Percentiles rank a stretch among this genome's conserved stretches.
These are phyloP conservation scores for Emesis castigata DNA, from an alignment of 2,888 invertebrate genomes.

Conservation along the genomic window DNA sequence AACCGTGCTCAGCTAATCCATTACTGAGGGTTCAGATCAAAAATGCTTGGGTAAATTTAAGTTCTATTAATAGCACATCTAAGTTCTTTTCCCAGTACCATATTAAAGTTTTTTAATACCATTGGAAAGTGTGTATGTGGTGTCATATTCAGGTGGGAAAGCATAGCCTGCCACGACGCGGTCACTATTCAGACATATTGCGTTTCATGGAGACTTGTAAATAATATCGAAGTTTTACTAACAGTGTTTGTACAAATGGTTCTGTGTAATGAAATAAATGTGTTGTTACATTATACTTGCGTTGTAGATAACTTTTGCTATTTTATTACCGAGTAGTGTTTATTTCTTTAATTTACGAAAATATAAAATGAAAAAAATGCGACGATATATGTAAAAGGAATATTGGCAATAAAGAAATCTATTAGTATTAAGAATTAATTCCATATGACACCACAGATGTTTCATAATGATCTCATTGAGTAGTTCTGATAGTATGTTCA, in stretches of 20 bases:
- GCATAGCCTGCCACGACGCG: slow-evolving; percentile 86
- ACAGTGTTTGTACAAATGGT: slow-evolving; percentile 73
- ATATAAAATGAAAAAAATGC: too few species aligned
- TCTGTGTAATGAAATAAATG: neutral
- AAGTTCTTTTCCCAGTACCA: slow-evolving; percentile 74
- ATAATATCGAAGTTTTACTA: slow-evolving; percentile 76
- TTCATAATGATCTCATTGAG: too few species aligned
- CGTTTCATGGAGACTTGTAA: slow-evolving; percentile 83
- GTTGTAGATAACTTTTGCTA: neutral
- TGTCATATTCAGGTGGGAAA: slow-evolving; percentile 88
- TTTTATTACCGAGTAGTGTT: neutral
- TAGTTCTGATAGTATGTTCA: too few species aligned
- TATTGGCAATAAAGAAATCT: too few species aligned
- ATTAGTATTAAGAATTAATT: too few species aligned
- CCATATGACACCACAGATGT: too few species aligned
- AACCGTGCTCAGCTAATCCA: slow-evolving; percentile 85
- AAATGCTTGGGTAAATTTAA: slow-evolving; percentile 75
- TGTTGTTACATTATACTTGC: neutral
- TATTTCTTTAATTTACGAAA: neutral
- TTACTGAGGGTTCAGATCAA: slow-evolving; percentile 77
- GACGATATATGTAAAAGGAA: too few species aligned
- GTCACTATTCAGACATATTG: slow-evolving; percentile 83
- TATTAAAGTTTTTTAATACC: slow-evolving; percentile 73
- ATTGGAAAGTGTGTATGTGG: slow-evolving; percentile 75
- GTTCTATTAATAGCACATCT: slow-evolving; percentile 76